A percentile compares a stretch with the other conserved stretches of the same genome.
Conservation (phyloP, 2,888 invertebrate genomes). For the Ptilodon capucinus region DNA sequence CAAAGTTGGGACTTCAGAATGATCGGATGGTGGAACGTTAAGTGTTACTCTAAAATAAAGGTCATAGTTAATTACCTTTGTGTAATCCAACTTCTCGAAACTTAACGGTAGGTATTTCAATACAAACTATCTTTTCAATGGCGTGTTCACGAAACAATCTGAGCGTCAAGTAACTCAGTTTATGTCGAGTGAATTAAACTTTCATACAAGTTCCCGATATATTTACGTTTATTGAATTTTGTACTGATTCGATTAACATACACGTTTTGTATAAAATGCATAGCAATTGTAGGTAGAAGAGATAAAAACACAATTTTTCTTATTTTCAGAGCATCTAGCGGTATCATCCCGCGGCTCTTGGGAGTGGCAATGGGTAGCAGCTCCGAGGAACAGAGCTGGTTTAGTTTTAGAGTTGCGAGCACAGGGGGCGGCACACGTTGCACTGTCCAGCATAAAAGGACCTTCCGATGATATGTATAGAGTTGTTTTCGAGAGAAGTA, state of each 20-base stretch:
- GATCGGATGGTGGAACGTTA: too few relatives aligned
- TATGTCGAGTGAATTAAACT: neutral
- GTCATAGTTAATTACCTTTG: neutral
- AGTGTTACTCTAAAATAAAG: too few relatives aligned
- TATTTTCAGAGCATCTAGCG: constrained; percentile 83
- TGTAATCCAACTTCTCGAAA: neutral
- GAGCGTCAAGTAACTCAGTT: neutral
- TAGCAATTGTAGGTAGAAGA: too few relatives aligned
- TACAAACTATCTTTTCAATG: neutral
- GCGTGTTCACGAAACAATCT: neutral
- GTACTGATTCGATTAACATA: neutral
- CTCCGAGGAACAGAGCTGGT: constrained; percentile 84
- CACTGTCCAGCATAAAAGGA: constrained; percentile 79
- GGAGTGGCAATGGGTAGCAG: constrained; percentile 85
- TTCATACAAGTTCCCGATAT: too few relatives aligned
- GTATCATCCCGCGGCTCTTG: constrained; percentile 84
- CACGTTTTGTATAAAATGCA: neutral
- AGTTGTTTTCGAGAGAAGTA: constrained; percentile 83
- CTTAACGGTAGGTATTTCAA: neutral
- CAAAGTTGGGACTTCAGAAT: too few relatives aligned
- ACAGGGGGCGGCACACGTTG: constrained; percentile 82
- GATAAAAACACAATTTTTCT: neutral
- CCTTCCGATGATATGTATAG: constrained; percentile 84
- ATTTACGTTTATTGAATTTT: too few relatives aligned
- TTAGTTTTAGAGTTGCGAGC: constrained; percentile 84